Percentiles rank a stretch among this genome's conserved stretches.
Conservation (phyloP, 1,140 invertebrate species). For the Globodera rostochiensis region DNA sequence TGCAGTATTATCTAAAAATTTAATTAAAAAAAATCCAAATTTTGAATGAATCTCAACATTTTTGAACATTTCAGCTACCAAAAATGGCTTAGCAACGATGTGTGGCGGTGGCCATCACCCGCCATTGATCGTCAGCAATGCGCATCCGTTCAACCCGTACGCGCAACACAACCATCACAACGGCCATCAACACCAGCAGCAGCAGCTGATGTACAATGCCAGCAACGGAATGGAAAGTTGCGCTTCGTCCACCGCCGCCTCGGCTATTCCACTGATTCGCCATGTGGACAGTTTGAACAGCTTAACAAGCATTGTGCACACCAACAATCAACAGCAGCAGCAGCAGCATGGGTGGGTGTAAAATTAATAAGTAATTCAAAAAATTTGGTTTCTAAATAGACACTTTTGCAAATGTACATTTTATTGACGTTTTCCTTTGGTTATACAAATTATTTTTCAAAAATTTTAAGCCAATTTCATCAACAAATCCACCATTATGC, state of each 20-base stretch:
- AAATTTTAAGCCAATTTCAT: neutral
- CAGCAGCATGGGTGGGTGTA: neutral
- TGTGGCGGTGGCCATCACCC: no score
- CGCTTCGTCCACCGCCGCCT: slow-evolving; percentile 18
- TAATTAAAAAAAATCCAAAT: no score
- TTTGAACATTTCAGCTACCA: no score
- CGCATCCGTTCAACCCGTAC: neutral
- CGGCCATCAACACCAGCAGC: neutral
- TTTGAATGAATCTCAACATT: no score
- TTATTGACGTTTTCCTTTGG: no score
- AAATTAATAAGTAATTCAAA: neutral
- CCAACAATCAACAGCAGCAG: neutral
- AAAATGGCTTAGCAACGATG: no score
- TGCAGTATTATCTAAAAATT: no score
- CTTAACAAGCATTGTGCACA: neutral
- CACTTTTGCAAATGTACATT: no score
- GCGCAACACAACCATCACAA: neutral
- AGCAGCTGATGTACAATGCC: neutral
- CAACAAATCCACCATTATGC: neutral
- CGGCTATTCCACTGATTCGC: slow-evolving; percentile 13
- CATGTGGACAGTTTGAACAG: slow-evolving; percentile 18
- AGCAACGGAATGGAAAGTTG: slow-evolving; percentile 2
- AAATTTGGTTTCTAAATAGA: no score
- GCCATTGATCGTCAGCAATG: no score
- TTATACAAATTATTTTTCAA: no score